These are phyloP conservation scores for Sinocyclocheilus rhinocerous DNA, from an alignment of 2,113 vertebrate genomes.

Conservation along the genomic window DNA sequence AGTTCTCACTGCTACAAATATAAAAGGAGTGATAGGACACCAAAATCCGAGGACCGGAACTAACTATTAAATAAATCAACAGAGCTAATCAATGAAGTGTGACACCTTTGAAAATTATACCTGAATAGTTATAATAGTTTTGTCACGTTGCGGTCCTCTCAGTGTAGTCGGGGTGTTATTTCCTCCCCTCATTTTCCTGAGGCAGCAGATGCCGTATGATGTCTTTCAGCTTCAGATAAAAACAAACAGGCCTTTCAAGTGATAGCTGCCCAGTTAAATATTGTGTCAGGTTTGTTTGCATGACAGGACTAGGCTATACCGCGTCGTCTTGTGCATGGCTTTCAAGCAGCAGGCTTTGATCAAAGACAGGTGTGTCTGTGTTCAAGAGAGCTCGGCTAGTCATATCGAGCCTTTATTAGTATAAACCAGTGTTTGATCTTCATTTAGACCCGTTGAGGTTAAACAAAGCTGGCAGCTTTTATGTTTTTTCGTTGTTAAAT, in stretches of 20 bases:
- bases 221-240: conserved; percentile 35
- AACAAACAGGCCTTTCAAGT: conserved; percentile 30
- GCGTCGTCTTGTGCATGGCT: not conserved
- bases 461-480: conserved; percentile 13
- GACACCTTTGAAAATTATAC: not conserved
- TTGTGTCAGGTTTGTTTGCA: conserved; percentile 42
- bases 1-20: not conserved
- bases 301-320: not conserved
- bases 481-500: not conserved
- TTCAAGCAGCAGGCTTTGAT: conserved; percentile 39
- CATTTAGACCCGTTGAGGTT: not conserved
- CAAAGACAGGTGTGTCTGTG: conserved; percentile 29
- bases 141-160: not conserved
- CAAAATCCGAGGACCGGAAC: not conserved
- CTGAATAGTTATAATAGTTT: not conserved
- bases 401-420: conserved; percentile 1
- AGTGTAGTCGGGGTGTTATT: not conserved
- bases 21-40: not conserved
- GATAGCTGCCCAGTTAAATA: conserved; percentile 49
- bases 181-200: not conserved
- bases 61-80: not conserved
- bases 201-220: not conserved
- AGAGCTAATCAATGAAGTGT: not conserved
- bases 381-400: not conserved
- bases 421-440: conserved; percentile 2